Conservation (phyloP, 2,797 vertebrate species). For the Gymnoscopelus microlampas region DNA sequence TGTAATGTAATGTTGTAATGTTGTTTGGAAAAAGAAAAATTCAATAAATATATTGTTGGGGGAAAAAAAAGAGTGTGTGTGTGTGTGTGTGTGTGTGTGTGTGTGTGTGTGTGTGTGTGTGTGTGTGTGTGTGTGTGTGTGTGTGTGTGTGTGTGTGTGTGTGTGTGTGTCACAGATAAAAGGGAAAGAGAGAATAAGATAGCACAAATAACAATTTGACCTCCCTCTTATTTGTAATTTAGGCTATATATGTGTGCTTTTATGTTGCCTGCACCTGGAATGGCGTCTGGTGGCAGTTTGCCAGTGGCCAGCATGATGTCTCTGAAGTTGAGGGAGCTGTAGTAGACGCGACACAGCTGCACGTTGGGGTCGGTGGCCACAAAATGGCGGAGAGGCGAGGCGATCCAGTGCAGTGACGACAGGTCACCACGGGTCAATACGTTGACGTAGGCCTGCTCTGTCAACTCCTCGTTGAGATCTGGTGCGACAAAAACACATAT, state of each 20-base stretch:
- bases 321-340: slow-evolving; percentile 94
- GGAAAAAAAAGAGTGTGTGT: neutral
- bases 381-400: slow-evolving; percentile 86
- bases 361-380: slow-evolving; percentile 54
- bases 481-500: slow-evolving; percentile 12
- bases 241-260: neutral
- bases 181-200: too few species aligned
- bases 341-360: slow-evolving; percentile 88
- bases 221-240: neutral
- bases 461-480: slow-evolving; percentile 85
- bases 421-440: slow-evolving; percentile 93
- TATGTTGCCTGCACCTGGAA: slow-evolving; percentile 85
- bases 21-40: too few species aligned
- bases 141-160: neutral
- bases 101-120: neutral
- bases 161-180: too few species aligned
- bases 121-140: neutral
- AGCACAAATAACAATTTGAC: neutral
- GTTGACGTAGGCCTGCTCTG: slow-evolving; percentile 91
- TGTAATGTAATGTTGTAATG: too few species aligned
- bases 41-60: too few species aligned
- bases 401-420: slow-evolving; percentile 93
- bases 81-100: too few species aligned
- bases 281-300: slow-evolving; percentile 94
- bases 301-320: slow-evolving; percentile 98